Conservation (phyloP, 2,888 invertebrate species). For the Myathropa florea region DNA sequence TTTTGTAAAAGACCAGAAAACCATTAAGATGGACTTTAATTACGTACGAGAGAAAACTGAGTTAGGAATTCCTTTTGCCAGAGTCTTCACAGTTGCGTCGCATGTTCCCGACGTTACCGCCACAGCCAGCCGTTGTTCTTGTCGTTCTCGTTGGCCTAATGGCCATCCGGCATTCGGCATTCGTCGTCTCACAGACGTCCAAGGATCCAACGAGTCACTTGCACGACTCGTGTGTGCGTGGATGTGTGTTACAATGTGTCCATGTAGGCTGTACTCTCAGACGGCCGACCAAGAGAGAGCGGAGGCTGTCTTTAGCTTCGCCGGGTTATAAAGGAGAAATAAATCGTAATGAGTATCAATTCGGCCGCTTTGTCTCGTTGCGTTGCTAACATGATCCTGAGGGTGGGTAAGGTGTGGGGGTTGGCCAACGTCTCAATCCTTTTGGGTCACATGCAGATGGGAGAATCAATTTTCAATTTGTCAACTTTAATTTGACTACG, state of each 20-base stretch:
- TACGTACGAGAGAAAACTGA: slow-evolving; percentile 66
- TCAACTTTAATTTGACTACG: slow-evolving; percentile 64
- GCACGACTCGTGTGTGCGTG: slow-evolving; percentile 1
- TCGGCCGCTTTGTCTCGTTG: slow-evolving; percentile 42
- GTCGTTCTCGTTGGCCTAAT: slow-evolving; percentile 31
- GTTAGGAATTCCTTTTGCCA: slow-evolving; percentile 68
- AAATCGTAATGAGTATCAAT: slow-evolving; percentile 60
- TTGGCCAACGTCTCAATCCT: slow-evolving; percentile 53
- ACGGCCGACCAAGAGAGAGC: background rate
- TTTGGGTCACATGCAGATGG: slow-evolving; percentile 57
- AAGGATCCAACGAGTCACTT: slow-evolving; percentile 24
- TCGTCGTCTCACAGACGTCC: slow-evolving; percentile 7
- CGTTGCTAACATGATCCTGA: slow-evolving; percentile 32
- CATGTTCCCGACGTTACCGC: slow-evolving; percentile 8
- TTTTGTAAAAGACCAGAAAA: slow-evolving; percentile 68
- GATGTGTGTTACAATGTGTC: slow-evolving; percentile 22
- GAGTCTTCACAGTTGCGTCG: slow-evolving; percentile 55
- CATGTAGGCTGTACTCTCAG: background rate
- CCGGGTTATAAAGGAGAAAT: slow-evolving; percentile 16
- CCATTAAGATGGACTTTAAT: slow-evolving; percentile 71
- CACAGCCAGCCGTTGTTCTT: slow-evolving; percentile 23
- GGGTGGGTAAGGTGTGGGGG: background rate
- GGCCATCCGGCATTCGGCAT: slow-evolving; percentile 14
- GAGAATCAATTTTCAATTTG: slow-evolving; percentile 66
- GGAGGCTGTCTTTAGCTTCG: slow-evolving; percentile 26